Evolutionary conservation across 2,797 vertebrate genomes (phyloP).

Genomic region (Onychomys leucogaster): DNA sequence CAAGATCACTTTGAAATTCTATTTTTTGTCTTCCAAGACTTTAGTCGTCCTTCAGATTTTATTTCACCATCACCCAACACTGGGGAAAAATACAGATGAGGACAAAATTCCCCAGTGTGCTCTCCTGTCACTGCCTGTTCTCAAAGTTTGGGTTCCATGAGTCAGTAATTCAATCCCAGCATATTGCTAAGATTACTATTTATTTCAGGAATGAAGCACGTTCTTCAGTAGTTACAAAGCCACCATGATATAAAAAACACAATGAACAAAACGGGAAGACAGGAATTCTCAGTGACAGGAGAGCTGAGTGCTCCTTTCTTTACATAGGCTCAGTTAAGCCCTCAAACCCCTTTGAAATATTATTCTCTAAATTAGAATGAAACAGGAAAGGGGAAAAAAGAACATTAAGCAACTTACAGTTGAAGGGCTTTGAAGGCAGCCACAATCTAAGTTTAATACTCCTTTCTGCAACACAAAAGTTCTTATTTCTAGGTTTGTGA

Average conservation of each 20-base stretch:
- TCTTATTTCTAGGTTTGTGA: slow-evolving; percentile 32
- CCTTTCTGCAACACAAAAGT: background rate
- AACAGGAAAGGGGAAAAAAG: background rate
- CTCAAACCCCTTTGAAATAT: background rate
- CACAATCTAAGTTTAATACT: slow-evolving; percentile 4
- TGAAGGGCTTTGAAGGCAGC: background rate
- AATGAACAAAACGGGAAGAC: background rate
- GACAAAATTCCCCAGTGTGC: background rate
- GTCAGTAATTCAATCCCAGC: background rate
- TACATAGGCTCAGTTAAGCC: background rate
- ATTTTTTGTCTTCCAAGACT: slow-evolving; percentile 27
- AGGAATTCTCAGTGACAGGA: background rate
- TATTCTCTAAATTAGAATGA: background rate
- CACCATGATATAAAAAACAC: slow-evolving; percentile 4
- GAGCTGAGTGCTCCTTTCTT: background rate
- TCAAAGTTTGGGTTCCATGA: background rate
- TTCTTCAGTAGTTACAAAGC: slow-evolving; percentile 21
- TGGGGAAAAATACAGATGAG: slow-evolving; percentile 28
- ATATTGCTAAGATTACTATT: background rate
- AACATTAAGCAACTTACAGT: slow-evolving; percentile 44
- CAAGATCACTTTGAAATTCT: slow-evolving; percentile 44
- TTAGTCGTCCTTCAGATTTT: slow-evolving; percentile 35
- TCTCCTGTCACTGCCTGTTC: background rate
- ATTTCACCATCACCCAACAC: slow-evolving; percentile 3
- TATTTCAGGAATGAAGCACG: slow-evolving; percentile 53